These are phyloP conservation scores for Drosophila imparisetae DNA, from an alignment of 2,888 invertebrate species.

Conservation along the genomic window DNA sequence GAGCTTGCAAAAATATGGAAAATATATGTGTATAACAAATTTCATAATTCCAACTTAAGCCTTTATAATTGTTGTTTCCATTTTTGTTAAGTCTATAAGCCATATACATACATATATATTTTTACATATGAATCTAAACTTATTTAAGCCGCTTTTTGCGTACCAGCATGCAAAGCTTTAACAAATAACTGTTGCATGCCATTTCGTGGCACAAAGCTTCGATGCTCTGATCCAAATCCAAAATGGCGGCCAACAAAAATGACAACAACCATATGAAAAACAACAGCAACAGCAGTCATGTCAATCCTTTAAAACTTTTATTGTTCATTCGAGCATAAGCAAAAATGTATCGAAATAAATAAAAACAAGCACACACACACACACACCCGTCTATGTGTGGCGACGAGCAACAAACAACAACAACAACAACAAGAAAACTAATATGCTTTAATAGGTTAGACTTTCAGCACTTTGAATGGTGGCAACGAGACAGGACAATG, in stretches of 20 bases:
- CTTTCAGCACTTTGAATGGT: slow-evolving; percentile 78
- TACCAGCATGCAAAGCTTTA: background rate
- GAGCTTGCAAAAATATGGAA: background rate
- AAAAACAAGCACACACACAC: slow-evolving; percentile 33
- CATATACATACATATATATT: background rate
- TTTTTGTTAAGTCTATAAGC: background rate
- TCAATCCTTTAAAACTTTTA: slow-evolving; percentile 79
- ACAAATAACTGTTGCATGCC: slow-evolving; percentile 66
- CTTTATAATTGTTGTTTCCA: background rate
- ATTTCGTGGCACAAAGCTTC: slow-evolving; percentile 20
- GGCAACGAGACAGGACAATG: slow-evolving; percentile 58
- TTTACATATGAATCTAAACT: background rate
- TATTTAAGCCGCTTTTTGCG: background rate
- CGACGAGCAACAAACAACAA: slow-evolving; percentile 2
- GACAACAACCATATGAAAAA: slow-evolving; percentile 7
- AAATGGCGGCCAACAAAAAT: slow-evolving; percentile 59
- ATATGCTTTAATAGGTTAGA: slow-evolving; percentile 79
- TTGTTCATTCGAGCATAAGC: slow-evolving; percentile 68
- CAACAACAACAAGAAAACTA: slow-evolving; percentile 57
- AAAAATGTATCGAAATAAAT: slow-evolving; percentile 71
- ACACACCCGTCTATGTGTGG: slow-evolving; percentile 2
- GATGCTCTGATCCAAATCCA: slow-evolving; percentile 34
- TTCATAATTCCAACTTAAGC: background rate
- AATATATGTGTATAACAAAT: background rate
- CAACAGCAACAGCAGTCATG: slow-evolving; percentile 37